A percentile compares a stretch with the other conserved stretches of the same genome.
These are phyloP conservation scores for Neopelma chrysocephalum DNA, from an alignment of 2,797 vertebrate species.

Conservation along the genomic window DNA sequence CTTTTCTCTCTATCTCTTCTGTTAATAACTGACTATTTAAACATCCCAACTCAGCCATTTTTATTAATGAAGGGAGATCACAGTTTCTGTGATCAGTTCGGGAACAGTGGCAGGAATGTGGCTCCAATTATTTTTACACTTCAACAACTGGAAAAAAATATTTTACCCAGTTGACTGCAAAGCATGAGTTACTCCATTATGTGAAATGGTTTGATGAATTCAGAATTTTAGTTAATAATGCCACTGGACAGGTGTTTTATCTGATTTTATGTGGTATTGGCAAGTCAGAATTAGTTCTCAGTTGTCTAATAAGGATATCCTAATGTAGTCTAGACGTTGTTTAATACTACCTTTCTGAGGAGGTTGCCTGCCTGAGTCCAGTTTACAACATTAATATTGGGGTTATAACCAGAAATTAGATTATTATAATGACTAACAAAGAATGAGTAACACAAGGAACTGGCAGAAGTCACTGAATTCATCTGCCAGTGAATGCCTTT, in stretches of 20 bases:
- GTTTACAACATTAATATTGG: not conserved
- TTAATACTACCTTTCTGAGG: not conserved
- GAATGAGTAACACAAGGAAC: not conserved
- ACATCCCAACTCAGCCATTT: not conserved
- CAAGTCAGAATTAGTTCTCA: not conserved
- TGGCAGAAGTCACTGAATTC: not conserved
- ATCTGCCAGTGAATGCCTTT: not conserved
- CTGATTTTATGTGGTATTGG: not conserved
- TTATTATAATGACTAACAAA: not conserved
- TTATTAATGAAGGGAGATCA: not conserved
- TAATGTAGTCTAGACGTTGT: not conserved
- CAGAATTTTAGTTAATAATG: not conserved
- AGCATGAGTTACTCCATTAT: not conserved
- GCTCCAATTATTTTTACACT: not conserved
- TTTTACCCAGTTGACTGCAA: not conserved
- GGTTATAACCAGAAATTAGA: not conserved
- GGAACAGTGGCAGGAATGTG: not conserved
- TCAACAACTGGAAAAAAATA: not conserved
- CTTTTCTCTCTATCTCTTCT: not conserved
- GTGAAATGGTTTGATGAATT: not conserved
- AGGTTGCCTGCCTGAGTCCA: not conserved
- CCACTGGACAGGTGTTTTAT: not conserved
- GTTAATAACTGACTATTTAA: not conserved
- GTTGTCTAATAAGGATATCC: not conserved
- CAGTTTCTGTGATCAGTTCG: not conserved